Evolutionary conservation across 2,113 vertebrate species (phyloP), one percentile per base, ranked within the genome.

Genomic region (Steatornis caripensis): DNA sequence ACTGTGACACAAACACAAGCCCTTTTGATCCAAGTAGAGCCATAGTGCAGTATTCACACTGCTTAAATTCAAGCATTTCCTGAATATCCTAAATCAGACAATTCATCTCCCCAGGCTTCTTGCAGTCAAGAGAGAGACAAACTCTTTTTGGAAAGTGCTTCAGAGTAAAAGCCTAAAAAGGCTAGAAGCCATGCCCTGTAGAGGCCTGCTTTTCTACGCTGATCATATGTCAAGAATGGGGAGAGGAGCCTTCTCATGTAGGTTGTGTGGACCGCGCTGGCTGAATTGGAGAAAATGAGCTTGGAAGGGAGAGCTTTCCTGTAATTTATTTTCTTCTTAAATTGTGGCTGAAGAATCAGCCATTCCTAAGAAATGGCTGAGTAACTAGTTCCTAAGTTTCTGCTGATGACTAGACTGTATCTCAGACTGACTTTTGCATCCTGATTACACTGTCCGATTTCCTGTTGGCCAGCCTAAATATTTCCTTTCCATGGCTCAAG

Each of bases 201-300:
- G 55, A 62, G 75, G 4, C 2, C 19, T 79, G 9, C 16, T 83
- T 93, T 77, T n/a, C 34, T 72, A 17, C 2, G 5, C 0, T 19
- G 9, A 5, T 1, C 15, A 4, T 8, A 0, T 12, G 6, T 7
- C 60, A 12, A 41, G 48, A 76, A 49, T 1, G 18, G 20, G 8
- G 32, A 82, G 41, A 85, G 70, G 21, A 84, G 10, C 12, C 8
- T 61, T 21, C 34, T 30, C 7, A 1, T 7, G 12, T 7, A 37
- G 22, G 17, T 29, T 60, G 2, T 37, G 45, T 12, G 26, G 41
- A 34, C 21, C 6, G 3, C 48, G 45, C 53, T 76, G 23, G 16
- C 14, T 43, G 39, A 58, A 41, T 15, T 2, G 0, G 27, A 27
- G 32, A 51, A 81, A 84, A 53, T 29, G 20, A 43, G 36, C 3